These are phyloP conservation scores for Leucophora obtusa DNA, from an alignment of 2,888 invertebrate genomes.

Conservation along the genomic window DNA sequence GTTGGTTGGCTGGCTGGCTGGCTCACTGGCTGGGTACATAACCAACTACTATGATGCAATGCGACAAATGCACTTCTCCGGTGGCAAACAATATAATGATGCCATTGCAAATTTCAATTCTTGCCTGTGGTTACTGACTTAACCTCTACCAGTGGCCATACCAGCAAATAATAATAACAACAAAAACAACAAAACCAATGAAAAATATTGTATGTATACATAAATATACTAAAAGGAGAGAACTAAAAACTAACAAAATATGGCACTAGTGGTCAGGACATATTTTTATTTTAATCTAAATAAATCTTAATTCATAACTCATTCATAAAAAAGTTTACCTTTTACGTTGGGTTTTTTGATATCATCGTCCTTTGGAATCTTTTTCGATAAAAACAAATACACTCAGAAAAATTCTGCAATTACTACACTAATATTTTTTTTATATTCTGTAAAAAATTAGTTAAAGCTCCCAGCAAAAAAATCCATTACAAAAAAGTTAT, in stretches of 20 bases:
- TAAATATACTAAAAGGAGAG: background rate
- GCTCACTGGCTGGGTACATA: constrained; percentile 26
- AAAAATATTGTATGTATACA: constrained; percentile 2
- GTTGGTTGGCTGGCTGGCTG: constrained; percentile 31
- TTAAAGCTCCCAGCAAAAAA: no score
- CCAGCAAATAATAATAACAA: background rate
- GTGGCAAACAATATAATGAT: constrained; percentile 58
- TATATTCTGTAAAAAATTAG: no score
- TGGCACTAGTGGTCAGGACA: background rate
- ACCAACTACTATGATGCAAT: constrained; percentile 50
- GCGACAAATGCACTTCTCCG: constrained; percentile 63
- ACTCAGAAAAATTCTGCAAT: no score
- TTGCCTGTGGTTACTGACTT: constrained; percentile 59
- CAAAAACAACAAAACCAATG: background rate
- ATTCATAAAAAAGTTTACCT: no score
- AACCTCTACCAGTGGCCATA: constrained; percentile 28
- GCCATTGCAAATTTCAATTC: constrained; percentile 60
- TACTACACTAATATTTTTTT: no score
- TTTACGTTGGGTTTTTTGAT: no score
- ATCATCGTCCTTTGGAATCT: no score
- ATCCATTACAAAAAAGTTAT: no score
- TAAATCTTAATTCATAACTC: no score
- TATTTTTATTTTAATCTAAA: background rate
- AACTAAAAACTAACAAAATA: background rate
- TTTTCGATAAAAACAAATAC: no score